Conservation (phyloP, 2,888 invertebrate genomes). For the Chelonus formosanus region DNA sequence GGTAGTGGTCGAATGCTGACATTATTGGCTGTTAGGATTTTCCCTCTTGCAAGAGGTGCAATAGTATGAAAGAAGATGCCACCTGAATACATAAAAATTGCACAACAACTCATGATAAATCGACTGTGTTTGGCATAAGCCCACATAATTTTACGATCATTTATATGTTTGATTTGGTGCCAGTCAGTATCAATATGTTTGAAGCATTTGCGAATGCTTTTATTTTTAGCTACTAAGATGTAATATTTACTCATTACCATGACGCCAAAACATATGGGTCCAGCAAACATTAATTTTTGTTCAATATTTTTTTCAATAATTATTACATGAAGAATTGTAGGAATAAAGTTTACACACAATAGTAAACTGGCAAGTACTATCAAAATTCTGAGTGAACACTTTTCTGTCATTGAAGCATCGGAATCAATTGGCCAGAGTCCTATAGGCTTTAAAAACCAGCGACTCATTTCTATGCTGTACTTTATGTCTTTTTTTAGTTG, state of each 20-base stretch:
- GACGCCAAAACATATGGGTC: slow-evolving; percentile 48
- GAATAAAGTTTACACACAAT: slow-evolving; percentile 46
- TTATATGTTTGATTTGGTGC: slow-evolving; percentile 30
- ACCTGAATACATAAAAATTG: slow-evolving; percentile 52
- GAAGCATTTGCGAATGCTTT: slow-evolving; percentile 45
- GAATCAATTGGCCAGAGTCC: slow-evolving; percentile 42
- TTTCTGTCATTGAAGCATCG: slow-evolving; percentile 16
- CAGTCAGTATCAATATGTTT: slow-evolving; percentile 48
- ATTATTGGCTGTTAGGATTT: slow-evolving; percentile 46
- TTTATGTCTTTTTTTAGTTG: slow-evolving; percentile 30
- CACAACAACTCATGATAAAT: slow-evolving; percentile 44
- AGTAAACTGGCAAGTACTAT: slow-evolving; percentile 41
- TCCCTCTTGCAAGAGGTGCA: slow-evolving; percentile 48
- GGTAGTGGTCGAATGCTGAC: slow-evolving; percentile 47
- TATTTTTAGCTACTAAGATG: slow-evolving; percentile 41
- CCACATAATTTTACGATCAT: slow-evolving; percentile 47
- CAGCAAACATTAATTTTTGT: slow-evolving; percentile 43
- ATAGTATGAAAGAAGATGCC: slow-evolving; percentile 52
- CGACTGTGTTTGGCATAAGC: slow-evolving; percentile 46
- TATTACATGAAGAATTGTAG: slow-evolving; percentile 41
- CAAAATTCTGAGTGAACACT: slow-evolving; percentile 22
- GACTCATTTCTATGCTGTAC: slow-evolving; percentile 39
- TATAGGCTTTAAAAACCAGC: slow-evolving; percentile 42
- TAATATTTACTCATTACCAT: slow-evolving; percentile 50
- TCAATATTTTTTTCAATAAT: slow-evolving; percentile 43